Evolutionary conservation across 2,888 invertebrate species (phyloP).

Genomic region (Lasius fuliginosus): DNA sequence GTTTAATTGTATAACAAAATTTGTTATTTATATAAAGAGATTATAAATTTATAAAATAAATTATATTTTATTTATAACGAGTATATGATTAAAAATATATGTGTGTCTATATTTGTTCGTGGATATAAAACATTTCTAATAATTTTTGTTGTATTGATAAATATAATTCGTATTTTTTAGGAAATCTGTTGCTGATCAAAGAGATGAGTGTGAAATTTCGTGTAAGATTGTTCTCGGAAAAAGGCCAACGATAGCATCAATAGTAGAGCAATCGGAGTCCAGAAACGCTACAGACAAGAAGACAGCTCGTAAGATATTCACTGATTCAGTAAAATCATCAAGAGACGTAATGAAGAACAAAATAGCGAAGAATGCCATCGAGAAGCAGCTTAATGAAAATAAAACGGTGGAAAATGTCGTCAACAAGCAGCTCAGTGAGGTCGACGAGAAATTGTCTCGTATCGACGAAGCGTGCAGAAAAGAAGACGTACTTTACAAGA

Average conservation of each 20-base stretch:
- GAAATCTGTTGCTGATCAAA: slow-evolving; percentile 15
- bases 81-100: background rate
- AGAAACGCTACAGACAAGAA: background rate
- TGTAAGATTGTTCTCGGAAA: background rate
- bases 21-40: background rate
- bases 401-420: background rate
- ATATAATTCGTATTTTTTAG: slow-evolving; percentile 33
- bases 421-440: background rate
- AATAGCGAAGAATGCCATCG: background rate
- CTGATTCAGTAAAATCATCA: background rate
- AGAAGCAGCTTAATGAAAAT: background rate
- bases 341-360: background rate
- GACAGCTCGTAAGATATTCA: background rate
- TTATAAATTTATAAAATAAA: background rate
- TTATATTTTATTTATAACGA: background rate
- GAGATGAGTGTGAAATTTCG: background rate
- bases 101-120: background rate
- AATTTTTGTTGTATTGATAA: slow-evolving; percentile 6
- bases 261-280: background rate
- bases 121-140: background rate
- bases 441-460: background rate
- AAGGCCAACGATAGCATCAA: background rate
- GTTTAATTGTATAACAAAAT: background rate
- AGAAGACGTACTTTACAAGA: slow-evolving; percentile 65
- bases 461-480: background rate